Base-by-base conservation (phyloP, 2,888 invertebrate genomes). In the Drosophila putrida region DNA sequence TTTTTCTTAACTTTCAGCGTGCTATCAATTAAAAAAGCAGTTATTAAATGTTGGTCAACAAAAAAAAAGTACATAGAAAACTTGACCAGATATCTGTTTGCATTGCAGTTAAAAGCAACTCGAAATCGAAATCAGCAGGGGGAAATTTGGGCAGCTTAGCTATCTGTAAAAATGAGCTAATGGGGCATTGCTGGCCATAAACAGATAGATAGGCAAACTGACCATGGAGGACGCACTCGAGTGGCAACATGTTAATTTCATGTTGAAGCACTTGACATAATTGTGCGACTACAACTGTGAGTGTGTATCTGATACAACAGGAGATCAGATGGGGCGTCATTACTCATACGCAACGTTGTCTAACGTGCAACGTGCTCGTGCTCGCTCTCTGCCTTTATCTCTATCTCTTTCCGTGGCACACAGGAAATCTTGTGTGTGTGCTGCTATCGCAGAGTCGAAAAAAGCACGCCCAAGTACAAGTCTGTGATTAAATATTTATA, bases 401-500 rank as follows among this genome's bases (percentile, higher is more conserved):
- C 25, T 43, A 25, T 62, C 58, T 25, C 67, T 38, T 58, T 51
- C 36, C 8, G 28, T 9, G 59, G n/a, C 54, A 50, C 55, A 38
- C 58, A 38, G 54, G 51, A 55, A 68, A 61, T 75, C 85, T 84
- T 75, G 20, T 60, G 20, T 60, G 20, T 20, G 63, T 41, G 50
- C 51, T 71, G 78, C 59, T 78, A 78, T 78, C 81, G 74, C 67
- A 64, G 44, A 28, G 64, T 60, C 65, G 80, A 71, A 71, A 46
- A 82, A 77, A 71, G 83, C 65, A 68, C 71, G 75, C 71, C 70
- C 71, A 79, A 87, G 88, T 75, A 86, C 86, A 89, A 73, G 88
- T 89, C 89, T 74, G 90, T 90, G 89, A 89, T 89, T 88, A 90
- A 88, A 90, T 87, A 87, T 87, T 87, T 87, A 87, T 89, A 88